These are phyloP conservation scores for Rhagonycha lutea DNA, from an alignment of 2,888 invertebrate genomes.

Conservation along the genomic window DNA sequence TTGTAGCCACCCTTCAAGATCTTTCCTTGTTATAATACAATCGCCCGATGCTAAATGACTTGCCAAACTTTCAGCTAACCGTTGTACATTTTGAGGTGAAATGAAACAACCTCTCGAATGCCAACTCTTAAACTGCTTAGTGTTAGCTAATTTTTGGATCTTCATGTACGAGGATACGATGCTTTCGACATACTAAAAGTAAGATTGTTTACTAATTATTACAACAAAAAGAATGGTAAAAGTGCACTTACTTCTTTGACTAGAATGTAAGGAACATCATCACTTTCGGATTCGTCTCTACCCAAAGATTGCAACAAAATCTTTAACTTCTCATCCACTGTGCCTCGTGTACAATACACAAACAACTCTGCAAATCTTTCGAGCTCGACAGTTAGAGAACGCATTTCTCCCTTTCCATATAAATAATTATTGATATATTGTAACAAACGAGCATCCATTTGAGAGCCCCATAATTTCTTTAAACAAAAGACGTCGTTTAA, in stretches of 20 bases:
- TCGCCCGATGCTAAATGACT: conserved; percentile 56
- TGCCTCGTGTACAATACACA: conserved; percentile 71
- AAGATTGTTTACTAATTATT: background rate
- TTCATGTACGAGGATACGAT: conserved; percentile 77
- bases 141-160: conserved; percentile 63
- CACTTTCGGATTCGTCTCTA: conserved; percentile 57
- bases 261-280: conserved; percentile 64
- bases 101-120: conserved; percentile 62
- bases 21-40: conserved; percentile 51
- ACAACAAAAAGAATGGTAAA: background rate
- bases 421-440: conserved; percentile 71
- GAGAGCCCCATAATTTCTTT: conserved; percentile 72
- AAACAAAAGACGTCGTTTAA: background rate
- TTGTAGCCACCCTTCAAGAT: conserved; percentile 57
- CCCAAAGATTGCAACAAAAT: conserved; percentile 64
- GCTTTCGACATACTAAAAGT: conserved; percentile 71
- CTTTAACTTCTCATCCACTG: conserved; percentile 65
- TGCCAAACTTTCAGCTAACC: conserved; percentile 63
- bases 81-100: conserved; percentile 61
- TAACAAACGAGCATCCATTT: conserved; percentile 68
- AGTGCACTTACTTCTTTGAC: conserved; percentile 62
- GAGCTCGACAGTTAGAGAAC: conserved; percentile 61
- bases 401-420: conserved; percentile 62
- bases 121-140: conserved; percentile 63
- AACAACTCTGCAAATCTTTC: conserved; percentile 71